Percentiles rank a stretch among this genome's conserved stretches.
phyloP scores from a whole-genome alignment of 2,888 invertebrate species.

The Prosapia bicincta region DNA sequence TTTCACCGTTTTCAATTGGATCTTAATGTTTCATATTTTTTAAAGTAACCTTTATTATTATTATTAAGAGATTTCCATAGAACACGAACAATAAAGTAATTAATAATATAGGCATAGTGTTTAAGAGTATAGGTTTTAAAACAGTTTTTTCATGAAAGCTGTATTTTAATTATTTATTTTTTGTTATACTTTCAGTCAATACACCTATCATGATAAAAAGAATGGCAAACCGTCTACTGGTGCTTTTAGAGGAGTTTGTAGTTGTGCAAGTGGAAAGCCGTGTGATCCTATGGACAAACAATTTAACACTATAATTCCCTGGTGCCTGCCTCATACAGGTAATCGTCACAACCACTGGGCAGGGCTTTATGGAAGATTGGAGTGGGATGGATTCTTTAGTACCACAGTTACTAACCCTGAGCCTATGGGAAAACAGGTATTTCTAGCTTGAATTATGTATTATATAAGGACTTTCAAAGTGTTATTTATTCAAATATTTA shows the following conservation, averaged over 20 bases:
- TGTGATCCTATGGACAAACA: constrained; percentile 73
- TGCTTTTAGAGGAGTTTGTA: constrained; percentile 68
- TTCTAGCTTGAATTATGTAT: no score
- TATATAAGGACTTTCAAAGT: no score
- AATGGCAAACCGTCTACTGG: constrained; percentile 51
- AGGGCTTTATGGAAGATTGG: constrained; percentile 74
- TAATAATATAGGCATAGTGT: no score
- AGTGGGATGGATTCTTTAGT: constrained; percentile 81
- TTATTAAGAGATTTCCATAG: no score
- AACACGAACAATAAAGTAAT: no score
- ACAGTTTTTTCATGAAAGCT: no score
- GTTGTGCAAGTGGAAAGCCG: constrained; percentile 60
- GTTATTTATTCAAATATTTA: no score
- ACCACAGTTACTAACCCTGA: constrained; percentile 85
- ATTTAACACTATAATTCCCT: constrained; percentile 79
- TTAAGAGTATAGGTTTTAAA: no score
- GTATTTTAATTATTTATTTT: no score
- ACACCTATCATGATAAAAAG: constrained; percentile 54
- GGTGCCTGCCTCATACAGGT: constrained; percentile 85
- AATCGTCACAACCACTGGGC: constrained; percentile 85
- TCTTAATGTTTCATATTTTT: no score
- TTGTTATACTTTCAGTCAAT: constrained; percentile 49
- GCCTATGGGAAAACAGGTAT: constrained; percentile 85
- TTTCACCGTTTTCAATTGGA: no score
- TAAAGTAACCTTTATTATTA: no score